A percentile compares a stretch with the other conserved stretches of the same genome.
These are phyloP conservation scores for Melangyna quadrimaculata DNA, from an alignment of 2,888 invertebrate species.

Conservation along the genomic window DNA sequence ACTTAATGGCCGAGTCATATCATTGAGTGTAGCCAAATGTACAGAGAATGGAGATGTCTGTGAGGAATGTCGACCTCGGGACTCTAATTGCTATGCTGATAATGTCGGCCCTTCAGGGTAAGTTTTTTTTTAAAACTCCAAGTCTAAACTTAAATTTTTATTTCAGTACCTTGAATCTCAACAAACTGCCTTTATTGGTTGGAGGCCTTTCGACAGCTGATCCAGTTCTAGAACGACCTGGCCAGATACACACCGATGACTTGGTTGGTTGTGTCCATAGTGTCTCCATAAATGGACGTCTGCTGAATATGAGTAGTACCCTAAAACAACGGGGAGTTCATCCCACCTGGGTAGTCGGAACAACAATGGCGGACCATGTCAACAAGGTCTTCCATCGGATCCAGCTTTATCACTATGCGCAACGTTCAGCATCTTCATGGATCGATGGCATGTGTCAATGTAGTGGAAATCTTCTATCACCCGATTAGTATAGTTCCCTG, in stretches of 20 bases:
- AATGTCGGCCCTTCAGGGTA: slow-evolving; percentile 94
- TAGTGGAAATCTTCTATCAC: slow-evolving; percentile 86
- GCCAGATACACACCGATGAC: slow-evolving; percentile 95
- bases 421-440: slow-evolving; percentile 87
- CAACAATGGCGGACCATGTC: slow-evolving; percentile 86
- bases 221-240: slow-evolving; percentile 92
- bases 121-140: slow-evolving; percentile 77
- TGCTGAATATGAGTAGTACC: slow-evolving; percentile 90
- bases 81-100: slow-evolving; percentile 90
- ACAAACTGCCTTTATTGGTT: slow-evolving; percentile 91
- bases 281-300: slow-evolving; percentile 92
- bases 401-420: slow-evolving; percentile 82
- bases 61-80: slow-evolving; percentile 92
- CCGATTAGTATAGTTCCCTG: slow-evolving; percentile 90
- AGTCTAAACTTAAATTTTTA: slow-evolving; percentile 41
- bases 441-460: slow-evolving; percentile 93
- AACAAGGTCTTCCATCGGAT: slow-evolving; percentile 79
- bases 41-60: slow-evolving; percentile 93
- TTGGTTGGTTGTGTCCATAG: slow-evolving; percentile 97
- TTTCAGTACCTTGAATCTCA: slow-evolving; percentile 93
- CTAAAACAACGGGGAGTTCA: slow-evolving; percentile 87
- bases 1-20: slow-evolving; percentile 93
- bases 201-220: slow-evolving; percentile 93
- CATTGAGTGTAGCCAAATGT: slow-evolving; percentile 90
- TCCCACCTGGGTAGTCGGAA: slow-evolving; percentile 89